These are phyloP conservation scores for Brotula barbata DNA, from an alignment of 2,797 vertebrate species.

Conservation along the genomic window DNA sequence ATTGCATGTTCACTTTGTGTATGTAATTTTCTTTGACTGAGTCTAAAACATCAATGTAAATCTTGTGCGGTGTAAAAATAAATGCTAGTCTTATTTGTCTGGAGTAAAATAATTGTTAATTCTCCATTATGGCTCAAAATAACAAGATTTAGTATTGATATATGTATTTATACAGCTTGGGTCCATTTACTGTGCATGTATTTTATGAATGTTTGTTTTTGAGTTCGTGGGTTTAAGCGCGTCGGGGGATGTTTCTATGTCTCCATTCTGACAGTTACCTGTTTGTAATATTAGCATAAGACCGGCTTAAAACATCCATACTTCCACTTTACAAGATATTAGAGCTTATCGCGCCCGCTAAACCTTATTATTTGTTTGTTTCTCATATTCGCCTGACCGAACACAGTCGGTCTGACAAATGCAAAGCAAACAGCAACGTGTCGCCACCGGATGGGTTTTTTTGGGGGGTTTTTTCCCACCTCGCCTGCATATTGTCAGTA, in stretches of 20 bases:
- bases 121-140: constrained; percentile 13
- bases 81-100: background rate
- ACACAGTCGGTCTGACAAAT: constrained; percentile 65
- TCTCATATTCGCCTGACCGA: constrained; percentile 78
- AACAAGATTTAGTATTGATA: constrained; percentile 23
- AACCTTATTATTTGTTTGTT: constrained; percentile 76
- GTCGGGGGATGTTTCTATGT: constrained; percentile 67
- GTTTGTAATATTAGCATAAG: constrained; percentile 78
- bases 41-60: constrained; percentile 23
- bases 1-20: constrained; percentile 4
- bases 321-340: constrained; percentile 81
- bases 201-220: constrained; percentile 34
- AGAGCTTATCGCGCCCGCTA: constrained; percentile 80
- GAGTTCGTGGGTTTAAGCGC: constrained; percentile 54
- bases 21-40: constrained; percentile 34
- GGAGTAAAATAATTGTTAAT: constrained; percentile 1
- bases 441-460: constrained; percentile 39
- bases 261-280: constrained; percentile 71
- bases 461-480: constrained; percentile 29
- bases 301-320: constrained; percentile 76
- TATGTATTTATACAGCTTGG: background rate
- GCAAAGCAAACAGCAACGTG: constrained; percentile 53
- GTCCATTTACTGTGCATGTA: background rate
- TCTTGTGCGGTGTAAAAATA: background rate
- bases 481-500: constrained; percentile 47